A percentile compares a stretch with the other conserved stretches of the same genome.
Evolutionary conservation across 92 coral and sea anemone genomes (phyloP).

Genomic region (Phymanthus crucifer): DNA sequence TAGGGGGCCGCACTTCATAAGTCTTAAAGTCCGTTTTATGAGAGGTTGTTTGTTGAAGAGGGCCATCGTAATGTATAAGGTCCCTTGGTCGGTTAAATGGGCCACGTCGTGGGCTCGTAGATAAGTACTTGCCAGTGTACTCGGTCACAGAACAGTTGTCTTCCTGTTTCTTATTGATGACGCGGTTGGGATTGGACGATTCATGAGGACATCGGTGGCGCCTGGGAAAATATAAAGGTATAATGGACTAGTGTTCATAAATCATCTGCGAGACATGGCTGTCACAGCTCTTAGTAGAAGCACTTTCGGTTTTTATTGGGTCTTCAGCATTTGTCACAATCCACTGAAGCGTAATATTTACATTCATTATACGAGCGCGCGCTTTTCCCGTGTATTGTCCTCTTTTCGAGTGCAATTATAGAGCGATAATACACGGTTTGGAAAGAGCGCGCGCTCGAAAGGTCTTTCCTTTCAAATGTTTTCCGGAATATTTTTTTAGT

Average conservation of each 20-base stretch:
- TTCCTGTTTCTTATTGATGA: constrained; percentile 75
- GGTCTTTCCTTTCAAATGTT: too few species aligned
- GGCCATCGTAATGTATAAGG: constrained; percentile 72
- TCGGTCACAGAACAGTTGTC: constrained; percentile 85
- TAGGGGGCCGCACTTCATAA: constrained; percentile 71
- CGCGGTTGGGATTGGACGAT: constrained; percentile 72
- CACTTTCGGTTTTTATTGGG: background rate
- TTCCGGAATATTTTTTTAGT: too few species aligned
- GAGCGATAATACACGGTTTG: too few species aligned
- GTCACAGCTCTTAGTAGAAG: background rate
- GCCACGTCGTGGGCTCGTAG: constrained; percentile 76
- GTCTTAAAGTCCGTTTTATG: constrained; percentile 69
- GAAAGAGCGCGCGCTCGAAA: too few species aligned
- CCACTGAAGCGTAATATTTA: background rate
- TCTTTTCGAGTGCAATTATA: too few species aligned
- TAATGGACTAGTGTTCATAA: background rate
- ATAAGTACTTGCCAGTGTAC: constrained; percentile 64
- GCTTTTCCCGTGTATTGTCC: too few species aligned
- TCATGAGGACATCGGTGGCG: constrained; percentile 98
- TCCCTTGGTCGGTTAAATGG: constrained; percentile 87
- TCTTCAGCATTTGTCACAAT: background rate
- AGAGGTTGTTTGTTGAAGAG: constrained; percentile 70
- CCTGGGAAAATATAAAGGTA: constrained; percentile 38
- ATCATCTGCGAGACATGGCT: background rate
- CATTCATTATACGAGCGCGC: too few species aligned